Conservation (phyloP, 2,797 vertebrate genomes). For the Propithecus perrieri region DNA sequence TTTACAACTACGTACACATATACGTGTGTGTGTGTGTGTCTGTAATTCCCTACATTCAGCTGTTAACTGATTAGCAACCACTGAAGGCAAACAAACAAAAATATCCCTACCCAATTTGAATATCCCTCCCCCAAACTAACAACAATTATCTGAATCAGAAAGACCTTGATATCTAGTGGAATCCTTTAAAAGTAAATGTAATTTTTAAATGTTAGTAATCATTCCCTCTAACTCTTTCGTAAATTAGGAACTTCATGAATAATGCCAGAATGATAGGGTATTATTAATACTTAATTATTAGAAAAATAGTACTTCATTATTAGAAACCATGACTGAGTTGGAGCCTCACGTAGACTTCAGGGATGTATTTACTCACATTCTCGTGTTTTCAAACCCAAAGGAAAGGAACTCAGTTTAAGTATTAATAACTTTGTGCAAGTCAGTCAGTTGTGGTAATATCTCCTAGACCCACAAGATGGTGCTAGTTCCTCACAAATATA, state of each 20-base stretch:
- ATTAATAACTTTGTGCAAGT: neutral
- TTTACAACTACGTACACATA: neutral
- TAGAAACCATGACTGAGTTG: neutral
- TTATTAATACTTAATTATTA: neutral
- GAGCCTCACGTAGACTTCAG: neutral
- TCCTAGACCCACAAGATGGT: conserved; percentile 55
- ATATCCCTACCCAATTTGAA: neutral
- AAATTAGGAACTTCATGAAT: neutral
- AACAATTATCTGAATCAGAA: neutral
- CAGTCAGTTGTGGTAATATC: neutral
- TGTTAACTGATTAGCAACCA: neutral
- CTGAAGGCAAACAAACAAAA: neutral
- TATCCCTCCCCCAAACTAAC: neutral
- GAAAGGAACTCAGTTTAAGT: neutral
- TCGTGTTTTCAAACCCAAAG: neutral
- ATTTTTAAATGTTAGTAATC: neutral
- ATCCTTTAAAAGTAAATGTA: neutral
- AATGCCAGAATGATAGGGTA: neutral
- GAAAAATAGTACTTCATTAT: neutral
- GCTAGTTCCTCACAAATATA: neutral
- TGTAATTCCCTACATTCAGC: neutral
- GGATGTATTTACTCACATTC: neutral
- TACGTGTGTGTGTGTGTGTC: neutral
- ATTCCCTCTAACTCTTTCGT: neutral
- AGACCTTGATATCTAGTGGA: neutral